Base-by-base conservation (phyloP, 2,113 vertebrate species). In the Epinephelus moara region DNA sequence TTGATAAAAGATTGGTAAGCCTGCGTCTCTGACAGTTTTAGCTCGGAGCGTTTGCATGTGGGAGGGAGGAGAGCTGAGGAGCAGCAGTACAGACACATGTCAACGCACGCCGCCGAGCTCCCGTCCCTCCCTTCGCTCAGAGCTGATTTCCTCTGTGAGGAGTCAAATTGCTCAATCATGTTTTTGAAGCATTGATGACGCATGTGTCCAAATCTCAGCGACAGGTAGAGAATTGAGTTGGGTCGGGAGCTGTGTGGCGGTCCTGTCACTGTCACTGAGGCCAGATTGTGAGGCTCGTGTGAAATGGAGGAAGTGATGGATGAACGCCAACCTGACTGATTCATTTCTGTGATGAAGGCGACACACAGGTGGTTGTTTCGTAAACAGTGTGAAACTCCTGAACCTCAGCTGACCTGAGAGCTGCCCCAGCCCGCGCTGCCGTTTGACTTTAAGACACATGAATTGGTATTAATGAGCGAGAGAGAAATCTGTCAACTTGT, bases 31-130 rank as follows among this genome's bases (percentile, higher is more conserved):
- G 74, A 70, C 75, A 78, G 79, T 45, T 72, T 67, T 18, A 13
- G 33, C 70, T 62, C 1, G 1, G 4, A 67, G 72, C 23, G 11
- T 56, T 60, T 69, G 63, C 42, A n/a, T 21, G 47, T 47, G 49
- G 47, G 47, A 69, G 55, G 21, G n/a, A 14, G 11, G n/a, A 56
- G 66, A 12, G 60, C n/a, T 18, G 2, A 27, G 14, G 50, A 57
- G 77, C 27, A 59, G 80, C 42, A 21, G 37, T 12, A 2, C 4
- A 69, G 56, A 13, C 69, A 68, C 91, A 87, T 88, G 91, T 91
- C 62, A 76, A 71, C 0, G 19, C 89, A 86, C 47, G 91, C 78
- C 78, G 87, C 27, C 0, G 10, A 61, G 72, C 33, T 13, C 9
- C 13, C 71, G 55, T 74, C 37, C 68, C 64, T 61, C 71, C 68